Evolutionary conservation across 2,797 vertebrate species (phyloP), one percentile per base, ranked within the genome.

Genomic region (Lithobates sylvaticus): DNA sequence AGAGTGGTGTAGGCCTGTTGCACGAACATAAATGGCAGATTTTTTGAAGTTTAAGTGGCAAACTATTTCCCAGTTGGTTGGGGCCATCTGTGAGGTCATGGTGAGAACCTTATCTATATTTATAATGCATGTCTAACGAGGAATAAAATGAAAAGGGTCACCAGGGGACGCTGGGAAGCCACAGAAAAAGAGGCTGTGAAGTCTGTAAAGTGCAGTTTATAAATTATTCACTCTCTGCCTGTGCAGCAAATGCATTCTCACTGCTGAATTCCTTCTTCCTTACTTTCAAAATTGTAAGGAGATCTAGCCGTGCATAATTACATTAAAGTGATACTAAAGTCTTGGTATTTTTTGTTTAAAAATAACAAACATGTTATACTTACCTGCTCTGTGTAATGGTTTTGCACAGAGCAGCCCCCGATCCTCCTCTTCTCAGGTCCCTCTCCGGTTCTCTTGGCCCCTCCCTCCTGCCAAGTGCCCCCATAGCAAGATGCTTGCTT

Each of bases 91-190:
- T 39, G 26, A 3, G 5, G 58, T 80, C 70, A 42, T 54, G 67
- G 54, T 85, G 75, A 69, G 84, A 76, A 32, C 27, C 61, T 23
- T 5, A 47, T 80, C 69, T 76, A 36, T 81, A 85, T 83, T 27
- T 83, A 87, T 83, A 87, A 75, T 76, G 75, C 74, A 71, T 84
- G 83, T 78, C 83, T 84, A 32, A 85, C 76, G 34, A 39, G 69
- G 78, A 42, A 36, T 70, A 69, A 77, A 70, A 73, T 27, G 21
- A 29, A 74, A 73, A 69, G 72, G 47, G 80, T 83, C 74, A 78
- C 34, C 44, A 23, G 29, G 85, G 42, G 61, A 83, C 18, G 16
- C 18, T 12, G 61, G 32, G 47, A 78, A n/a, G 29, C 67, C 61
- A 75, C 64, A 29, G 29, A 12, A 29, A 69, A 32, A 73, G 39